phyloP scores from a whole-genome alignment of 1,140 invertebrate genomes.

The Polypedilum pembai region DNA sequence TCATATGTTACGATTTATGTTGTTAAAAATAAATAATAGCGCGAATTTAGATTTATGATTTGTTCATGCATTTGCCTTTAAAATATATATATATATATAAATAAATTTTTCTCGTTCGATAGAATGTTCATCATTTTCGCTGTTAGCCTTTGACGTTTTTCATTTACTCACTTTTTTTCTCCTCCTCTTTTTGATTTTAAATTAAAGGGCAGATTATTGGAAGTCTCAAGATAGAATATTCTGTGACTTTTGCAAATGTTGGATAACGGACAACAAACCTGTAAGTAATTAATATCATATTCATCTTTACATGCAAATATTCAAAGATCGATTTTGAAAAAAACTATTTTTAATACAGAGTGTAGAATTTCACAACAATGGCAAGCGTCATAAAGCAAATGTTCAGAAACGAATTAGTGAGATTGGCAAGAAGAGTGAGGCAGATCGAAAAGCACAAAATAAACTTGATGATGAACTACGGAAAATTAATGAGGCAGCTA shows the following conservation, averaged over 20 bases:
- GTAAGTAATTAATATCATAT: conserved; percentile 49
- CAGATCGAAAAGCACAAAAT: conserved; percentile 65
- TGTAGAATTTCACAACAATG: conserved; percentile 90
- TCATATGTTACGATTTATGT: conserved; percentile 18
- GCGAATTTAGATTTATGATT: conserved; percentile 18
- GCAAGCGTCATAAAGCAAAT: conserved; percentile 89
- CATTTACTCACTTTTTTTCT: not conserved
- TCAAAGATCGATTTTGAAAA: not conserved
- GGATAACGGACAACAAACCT: conserved; percentile 95
- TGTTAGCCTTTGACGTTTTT: too few species aligned
- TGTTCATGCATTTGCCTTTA: not conserved
- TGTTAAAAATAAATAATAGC: conserved; percentile 3
- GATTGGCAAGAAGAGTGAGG: conserved; percentile 73
- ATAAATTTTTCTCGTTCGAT: not conserved
- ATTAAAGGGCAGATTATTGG: conserved; percentile 89
- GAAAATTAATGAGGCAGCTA: conserved; percentile 82
- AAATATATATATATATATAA: not conserved
- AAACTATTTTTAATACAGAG: conserved; percentile 54
- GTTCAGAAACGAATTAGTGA: conserved; percentile 78
- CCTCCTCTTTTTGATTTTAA: conserved; percentile 34
- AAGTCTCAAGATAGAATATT: conserved; percentile 91
- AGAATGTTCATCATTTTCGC: not conserved
- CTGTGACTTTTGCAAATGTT: conserved; percentile 97
- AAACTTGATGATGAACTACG: conserved; percentile 73
- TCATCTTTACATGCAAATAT: not conserved